A percentile compares a stretch with the other conserved stretches of the same genome.
Conservation (phyloP, 2,113 vertebrate species). For the Ammospiza nelsoni region DNA sequence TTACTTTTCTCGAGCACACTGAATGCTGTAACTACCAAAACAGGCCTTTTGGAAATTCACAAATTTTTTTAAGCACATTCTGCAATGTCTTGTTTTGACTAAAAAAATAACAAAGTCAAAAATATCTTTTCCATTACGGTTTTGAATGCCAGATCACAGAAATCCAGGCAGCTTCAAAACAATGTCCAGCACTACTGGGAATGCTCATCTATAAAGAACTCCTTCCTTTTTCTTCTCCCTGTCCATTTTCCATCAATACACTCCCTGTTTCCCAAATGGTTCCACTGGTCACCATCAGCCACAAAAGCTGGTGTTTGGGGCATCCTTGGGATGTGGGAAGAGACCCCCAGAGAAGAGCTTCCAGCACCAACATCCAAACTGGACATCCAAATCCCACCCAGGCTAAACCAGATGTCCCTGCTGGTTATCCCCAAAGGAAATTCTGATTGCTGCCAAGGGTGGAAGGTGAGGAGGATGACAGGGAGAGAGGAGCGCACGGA, state of each 20-base stretch:
- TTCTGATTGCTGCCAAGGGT: not conserved
- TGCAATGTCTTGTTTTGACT: not conserved
- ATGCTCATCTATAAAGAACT: not conserved
- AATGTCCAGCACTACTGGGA: not conserved
- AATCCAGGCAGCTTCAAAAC: not conserved
- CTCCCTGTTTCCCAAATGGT: not conserved
- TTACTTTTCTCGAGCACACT: not conserved
- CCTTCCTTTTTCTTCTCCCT: not conserved
- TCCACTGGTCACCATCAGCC: not conserved
- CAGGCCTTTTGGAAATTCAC: not conserved
- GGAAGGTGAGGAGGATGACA: not conserved
- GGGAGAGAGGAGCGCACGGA: not conserved
- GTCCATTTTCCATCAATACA: not conserved
- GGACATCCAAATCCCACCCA: rapidly evolving
- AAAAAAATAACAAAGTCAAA: not conserved
- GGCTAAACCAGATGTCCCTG: not conserved
- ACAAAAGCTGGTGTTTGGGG: rapidly evolving
- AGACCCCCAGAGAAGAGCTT: not conserved
- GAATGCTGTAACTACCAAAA: not conserved
- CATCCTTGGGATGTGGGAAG: not conserved
- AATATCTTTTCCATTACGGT: not conserved
- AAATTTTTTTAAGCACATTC: not conserved
- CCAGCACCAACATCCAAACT: not conserved
- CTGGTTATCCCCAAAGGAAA: not conserved
- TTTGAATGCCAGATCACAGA: not conserved